Base-by-base conservation (phyloP, 64 coral and sea anemone genomes). In the Stichodactyla helianthus region DNA sequence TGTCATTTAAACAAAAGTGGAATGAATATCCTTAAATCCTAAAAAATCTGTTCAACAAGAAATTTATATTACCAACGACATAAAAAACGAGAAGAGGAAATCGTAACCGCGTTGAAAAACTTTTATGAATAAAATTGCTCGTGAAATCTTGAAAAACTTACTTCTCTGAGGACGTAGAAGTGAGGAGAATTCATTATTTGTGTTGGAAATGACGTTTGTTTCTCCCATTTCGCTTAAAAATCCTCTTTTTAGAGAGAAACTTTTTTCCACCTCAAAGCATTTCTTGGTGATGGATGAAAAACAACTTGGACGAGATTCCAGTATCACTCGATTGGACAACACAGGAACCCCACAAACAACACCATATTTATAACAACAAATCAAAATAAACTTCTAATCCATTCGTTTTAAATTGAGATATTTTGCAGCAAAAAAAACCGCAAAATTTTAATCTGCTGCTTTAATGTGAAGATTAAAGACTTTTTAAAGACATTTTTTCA, bases 171-270 rank as follows among this genome's bases (percentile, higher is more conserved):
- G 59, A 35, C 83, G 52, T 62, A 84, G 55, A 84, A 84, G 83
- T 23, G 83, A 84, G 7, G 83, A 84, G 53, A 84, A 84, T 35
- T 35, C 83, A 84, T 84, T 84, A 18, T 55, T 63, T 31, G 54
- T 57, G 83, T 54, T 84, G 17, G 83, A 84, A 35, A 84, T 60
- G 83, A 84, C 83, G 59, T 84, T 84, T 60, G 83, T 84, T 23
- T 84, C 68, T 74, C 68, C 68, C 68, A 74, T 74, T 74, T 74
- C 27, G 68, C 1, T 74, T 74, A 3, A 74, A 27, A 74, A 74
- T 11, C 8, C 25, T 74, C 12, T 74, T 27, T 74, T 74, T 23
- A 6, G 10, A 31, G 26, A 31, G 26, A 74, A 74, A 74, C 10
- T 10, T 10, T 27, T 26, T 74, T 74, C 23, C 26, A 28, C 68